Percentiles rank a stretch among this genome's conserved stretches.
These are phyloP conservation scores for Platorchestia sp. DNA, from an alignment of 1,140 invertebrate species.

Conservation along the genomic window DNA sequence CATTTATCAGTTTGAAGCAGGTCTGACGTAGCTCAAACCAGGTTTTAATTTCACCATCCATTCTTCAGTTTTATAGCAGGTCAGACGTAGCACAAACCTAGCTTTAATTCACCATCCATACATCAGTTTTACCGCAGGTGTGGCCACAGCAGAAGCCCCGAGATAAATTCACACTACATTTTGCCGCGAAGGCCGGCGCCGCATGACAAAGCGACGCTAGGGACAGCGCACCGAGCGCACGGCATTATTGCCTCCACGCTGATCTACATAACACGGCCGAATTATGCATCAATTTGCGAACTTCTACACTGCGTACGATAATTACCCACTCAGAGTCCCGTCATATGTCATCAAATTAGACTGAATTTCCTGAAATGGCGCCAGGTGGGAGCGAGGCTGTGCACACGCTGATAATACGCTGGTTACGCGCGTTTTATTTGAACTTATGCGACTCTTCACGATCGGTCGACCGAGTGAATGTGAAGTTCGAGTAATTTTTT, in stretches of 20 bases:
- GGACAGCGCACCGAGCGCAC: not conserved
- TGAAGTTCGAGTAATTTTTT: not conserved
- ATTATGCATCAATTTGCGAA: slow-evolving; percentile 21
- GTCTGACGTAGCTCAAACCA: not conserved
- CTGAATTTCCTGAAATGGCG: slow-evolving; percentile 8
- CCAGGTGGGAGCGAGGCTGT: not conserved
- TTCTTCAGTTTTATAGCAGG: not conserved
- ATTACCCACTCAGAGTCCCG: not conserved
- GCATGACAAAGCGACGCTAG: not conserved
- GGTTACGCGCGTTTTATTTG: not conserved
- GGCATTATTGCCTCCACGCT: not conserved
- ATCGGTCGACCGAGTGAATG: not conserved
- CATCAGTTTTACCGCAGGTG: not conserved
- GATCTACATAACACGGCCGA: slow-evolving; percentile 32
- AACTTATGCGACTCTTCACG: not conserved
- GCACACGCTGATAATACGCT: not conserved
- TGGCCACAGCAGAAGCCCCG: not conserved
- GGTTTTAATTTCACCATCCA: not conserved
- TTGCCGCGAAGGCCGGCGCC: not conserved
- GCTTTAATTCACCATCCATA: not conserved
- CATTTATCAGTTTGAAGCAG: not conserved
- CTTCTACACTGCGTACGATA: not conserved
- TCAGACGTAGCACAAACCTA: not conserved
- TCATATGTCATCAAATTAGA: slow-evolving; percentile 18
- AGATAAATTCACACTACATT: not conserved